Conservation (phyloP, 2,888 invertebrate species). For the Masnerella sp. region DNA sequence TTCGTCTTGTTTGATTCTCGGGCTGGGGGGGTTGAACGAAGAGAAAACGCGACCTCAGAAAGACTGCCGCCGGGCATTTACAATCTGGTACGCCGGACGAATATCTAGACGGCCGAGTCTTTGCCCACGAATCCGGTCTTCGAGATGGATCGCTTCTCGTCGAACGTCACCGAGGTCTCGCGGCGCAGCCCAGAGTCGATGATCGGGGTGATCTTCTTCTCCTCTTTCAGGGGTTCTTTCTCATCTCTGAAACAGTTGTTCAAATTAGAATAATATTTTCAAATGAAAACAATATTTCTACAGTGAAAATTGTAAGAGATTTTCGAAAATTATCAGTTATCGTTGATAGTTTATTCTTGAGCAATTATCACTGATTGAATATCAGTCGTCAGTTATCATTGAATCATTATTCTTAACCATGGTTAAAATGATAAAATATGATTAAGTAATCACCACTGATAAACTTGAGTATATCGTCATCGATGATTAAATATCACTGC, state of each 20-base stretch:
- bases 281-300: too few relatives aligned
- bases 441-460: too few relatives aligned
- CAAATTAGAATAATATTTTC: too few relatives aligned
- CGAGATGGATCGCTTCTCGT: slow-evolving; percentile 88
- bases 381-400: too few relatives aligned
- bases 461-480: too few relatives aligned
- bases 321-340: too few relatives aligned
- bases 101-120: slow-evolving; percentile 89
- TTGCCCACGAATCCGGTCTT: slow-evolving; percentile 92
- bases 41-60: slow-evolving; percentile 48
- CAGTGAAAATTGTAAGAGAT: too few relatives aligned
- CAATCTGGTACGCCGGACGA: slow-evolving; percentile 78
- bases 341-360: too few relatives aligned
- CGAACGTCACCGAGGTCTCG: slow-evolving; percentile 89
- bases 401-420: too few relatives aligned
- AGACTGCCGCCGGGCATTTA: slow-evolving; percentile 67
- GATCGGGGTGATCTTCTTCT: slow-evolving; percentile 79
- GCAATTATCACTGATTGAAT: too few relatives aligned
- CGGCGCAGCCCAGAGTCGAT: slow-evolving; percentile 84
- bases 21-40: slow-evolving; percentile 16
- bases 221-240: slow-evolving; percentile 88
- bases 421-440: too few relatives aligned
- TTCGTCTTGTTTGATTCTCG: slow-evolving; percentile 1
- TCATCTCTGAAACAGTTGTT: slow-evolving; percentile 87
- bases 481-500: too few relatives aligned